Base-by-base conservation (phyloP, 2,797 vertebrate species). In the Mallotus villosus region DNA sequence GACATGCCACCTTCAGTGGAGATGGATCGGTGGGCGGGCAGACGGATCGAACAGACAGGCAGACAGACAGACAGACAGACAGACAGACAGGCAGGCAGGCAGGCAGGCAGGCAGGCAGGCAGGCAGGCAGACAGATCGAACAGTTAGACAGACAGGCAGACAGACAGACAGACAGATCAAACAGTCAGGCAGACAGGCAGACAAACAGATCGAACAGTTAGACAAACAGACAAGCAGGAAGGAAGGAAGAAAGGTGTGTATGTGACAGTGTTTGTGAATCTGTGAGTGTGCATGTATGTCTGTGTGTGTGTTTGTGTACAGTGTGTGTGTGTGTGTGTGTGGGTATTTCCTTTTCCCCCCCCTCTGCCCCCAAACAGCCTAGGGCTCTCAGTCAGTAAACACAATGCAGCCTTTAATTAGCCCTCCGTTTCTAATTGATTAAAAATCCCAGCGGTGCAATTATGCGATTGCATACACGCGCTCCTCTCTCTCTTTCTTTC, bases 331-430 rank as follows among this genome's bases (percentile, higher is more conserved):
- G 21, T 16, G 24, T 65, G 51, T 37, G 17, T 68, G 57, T 27
- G 65, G 29, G 65, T 17, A 1, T 17, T 14, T 46, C 12, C 68
- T 11, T 22, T 65, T 49, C 49, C 64, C 63, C 51, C 32, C 73
- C 51, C 66, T 51, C 49, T 63, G 37, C 37, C 37, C 37, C 37
- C 37, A 14, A 11, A 41, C 41, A 46, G 41, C 69, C 72, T 46
- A 37, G 71, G 78, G 79, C 72, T 72, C 63, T 19, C 55, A 82
- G 75, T 87, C 86, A 87, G 88, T 87, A 88, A 90, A 90, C 89
- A 91, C 86, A 87, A 86, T 73, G 80, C 84, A n/a, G 77, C 76
- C 83, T 85, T 88, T 85, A 90, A 90, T 91, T 90, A 89, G 80
- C 83, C 84, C 78, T 61, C 72, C 55, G 57, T 72, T 72, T 85